Conservation (phyloP, 2,888 invertebrate species). For the Dryobotodes eremita region DNA sequence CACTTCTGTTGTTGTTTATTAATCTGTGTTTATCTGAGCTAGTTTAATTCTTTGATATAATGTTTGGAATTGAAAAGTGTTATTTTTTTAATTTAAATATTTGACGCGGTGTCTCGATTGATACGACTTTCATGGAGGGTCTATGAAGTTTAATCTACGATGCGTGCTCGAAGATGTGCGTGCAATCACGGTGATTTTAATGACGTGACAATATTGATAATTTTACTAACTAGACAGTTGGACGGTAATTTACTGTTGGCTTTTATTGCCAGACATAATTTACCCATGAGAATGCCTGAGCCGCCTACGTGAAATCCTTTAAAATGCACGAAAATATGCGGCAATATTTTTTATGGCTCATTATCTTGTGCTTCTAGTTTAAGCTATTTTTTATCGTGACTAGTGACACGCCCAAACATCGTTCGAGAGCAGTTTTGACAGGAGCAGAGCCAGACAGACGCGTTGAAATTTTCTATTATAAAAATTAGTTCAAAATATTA, state of each 20-base stretch:
- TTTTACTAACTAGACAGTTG: slow-evolving; percentile 61
- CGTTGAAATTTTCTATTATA: slow-evolving; percentile 40
- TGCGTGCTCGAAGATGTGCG: slow-evolving; percentile 16
- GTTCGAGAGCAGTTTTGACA: slow-evolving; percentile 43
- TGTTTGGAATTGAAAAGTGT: slow-evolving; percentile 75
- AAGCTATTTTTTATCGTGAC: slow-evolving; percentile 61
- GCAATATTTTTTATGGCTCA: slow-evolving; percentile 56
- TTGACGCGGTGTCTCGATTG: slow-evolving; percentile 59
- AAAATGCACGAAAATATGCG: slow-evolving; percentile 59
- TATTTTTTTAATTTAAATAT: slow-evolving; percentile 68
- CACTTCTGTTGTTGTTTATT: slow-evolving; percentile 88
- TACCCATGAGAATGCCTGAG: slow-evolving; percentile 48
- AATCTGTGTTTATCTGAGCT: slow-evolving; percentile 86
- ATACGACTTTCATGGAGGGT: slow-evolving; percentile 55
- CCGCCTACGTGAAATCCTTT: slow-evolving; percentile 62
- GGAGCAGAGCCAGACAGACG: slow-evolving; percentile 18
- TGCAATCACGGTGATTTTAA: slow-evolving; percentile 53
- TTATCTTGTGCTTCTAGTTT: slow-evolving; percentile 37
- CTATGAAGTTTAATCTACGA: slow-evolving; percentile 53
- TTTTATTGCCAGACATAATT: slow-evolving; percentile 67
- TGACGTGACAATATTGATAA: slow-evolving; percentile 61
- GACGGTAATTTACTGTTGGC: slow-evolving; percentile 59
- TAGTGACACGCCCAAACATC: slow-evolving; percentile 59
- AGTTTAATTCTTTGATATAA: slow-evolving; percentile 75
- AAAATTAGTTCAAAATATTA: slow-evolving; percentile 40